These are phyloP conservation scores for Drosophila prolongata DNA, from an alignment of 2,888 invertebrate species.

Conservation along the genomic window DNA sequence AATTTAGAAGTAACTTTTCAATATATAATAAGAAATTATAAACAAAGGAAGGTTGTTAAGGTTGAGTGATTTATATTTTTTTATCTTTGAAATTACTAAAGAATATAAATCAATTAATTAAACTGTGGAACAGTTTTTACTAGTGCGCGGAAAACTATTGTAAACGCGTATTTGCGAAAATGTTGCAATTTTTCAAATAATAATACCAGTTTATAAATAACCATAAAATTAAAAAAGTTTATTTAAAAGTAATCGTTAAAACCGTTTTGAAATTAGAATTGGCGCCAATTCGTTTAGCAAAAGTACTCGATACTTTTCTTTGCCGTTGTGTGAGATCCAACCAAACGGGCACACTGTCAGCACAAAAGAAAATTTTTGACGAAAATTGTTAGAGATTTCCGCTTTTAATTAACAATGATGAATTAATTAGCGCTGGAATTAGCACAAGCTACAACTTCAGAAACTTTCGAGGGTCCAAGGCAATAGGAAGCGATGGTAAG, in stretches of 20 bases:
- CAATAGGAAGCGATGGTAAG: slow-evolving; percentile 61
- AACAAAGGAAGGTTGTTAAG: background rate
- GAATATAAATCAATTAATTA: too few relatives aligned
- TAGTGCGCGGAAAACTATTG: too few relatives aligned
- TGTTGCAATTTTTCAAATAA: too few relatives aligned
- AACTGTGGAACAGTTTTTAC: too few relatives aligned
- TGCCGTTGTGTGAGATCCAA: background rate
- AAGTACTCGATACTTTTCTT: background rate
- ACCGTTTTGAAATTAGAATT: background rate
- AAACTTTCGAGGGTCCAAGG: slow-evolving; percentile 9
- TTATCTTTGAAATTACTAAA: too few relatives aligned
- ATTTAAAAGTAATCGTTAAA: too few relatives aligned
- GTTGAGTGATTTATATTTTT: too few relatives aligned
- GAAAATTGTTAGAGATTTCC: slow-evolving; percentile 43
- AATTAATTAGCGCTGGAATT: slow-evolving; percentile 67
- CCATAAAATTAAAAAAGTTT: background rate
- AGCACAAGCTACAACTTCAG: slow-evolving; percentile 28
- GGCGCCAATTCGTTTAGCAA: background rate
- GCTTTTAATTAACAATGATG: slow-evolving; percentile 71
- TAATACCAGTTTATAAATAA: too few relatives aligned
- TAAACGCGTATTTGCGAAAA: too few relatives aligned
- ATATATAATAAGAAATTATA: background rate
- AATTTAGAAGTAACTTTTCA: slow-evolving; percentile 5
- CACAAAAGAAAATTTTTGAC: slow-evolving; percentile 28
- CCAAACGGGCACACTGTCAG: slow-evolving; percentile 18